Evolutionary conservation across 2,888 invertebrate genomes (phyloP).

Genomic region (Molanna angustata): DNA sequence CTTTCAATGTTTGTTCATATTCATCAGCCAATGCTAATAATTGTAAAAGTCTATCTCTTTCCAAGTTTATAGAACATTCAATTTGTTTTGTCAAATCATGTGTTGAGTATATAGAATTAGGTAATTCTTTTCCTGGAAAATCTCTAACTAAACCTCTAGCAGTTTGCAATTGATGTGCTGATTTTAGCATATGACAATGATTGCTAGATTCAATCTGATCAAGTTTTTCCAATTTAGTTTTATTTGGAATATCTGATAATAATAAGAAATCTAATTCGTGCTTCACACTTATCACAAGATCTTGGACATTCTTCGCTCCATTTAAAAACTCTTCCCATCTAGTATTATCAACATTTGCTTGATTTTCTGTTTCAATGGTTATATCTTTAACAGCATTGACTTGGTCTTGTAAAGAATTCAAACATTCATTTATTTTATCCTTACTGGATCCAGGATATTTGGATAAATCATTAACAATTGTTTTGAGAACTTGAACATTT

Average conservation of each 20-base stretch:
- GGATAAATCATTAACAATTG: constrained; percentile 47
- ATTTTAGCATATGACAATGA: constrained; percentile 58
- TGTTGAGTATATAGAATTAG: constrained; percentile 62
- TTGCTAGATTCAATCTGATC: constrained; percentile 70
- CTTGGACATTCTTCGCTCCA: constrained; percentile 58
- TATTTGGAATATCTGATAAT: constrained; percentile 63
- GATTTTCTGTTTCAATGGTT: constrained; percentile 57
- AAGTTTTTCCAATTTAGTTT: constrained; percentile 64
- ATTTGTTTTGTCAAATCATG: constrained; percentile 68
- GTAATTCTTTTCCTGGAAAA: constrained; percentile 68
- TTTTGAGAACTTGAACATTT: constrained; percentile 63
- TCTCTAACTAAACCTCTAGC: constrained; percentile 64
- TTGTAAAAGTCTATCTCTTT: constrained; percentile 75
- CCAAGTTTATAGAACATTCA: constrained; percentile 65
- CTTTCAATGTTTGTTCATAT: constrained; percentile 83
- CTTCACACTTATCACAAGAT: constrained; percentile 51
- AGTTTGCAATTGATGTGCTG: constrained; percentile 60
- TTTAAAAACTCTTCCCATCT: constrained; percentile 71
- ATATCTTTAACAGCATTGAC: constrained; percentile 67
- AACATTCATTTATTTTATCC: constrained; percentile 53
- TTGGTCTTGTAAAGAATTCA: constrained; percentile 63
- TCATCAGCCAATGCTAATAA: constrained; percentile 76
- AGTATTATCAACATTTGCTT: constrained; percentile 39
- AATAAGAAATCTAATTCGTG: constrained; percentile 55
- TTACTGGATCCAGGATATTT: constrained; percentile 43